Base-by-base conservation (phyloP, 2,113 vertebrate species). In the Apodemus sylvaticus region DNA sequence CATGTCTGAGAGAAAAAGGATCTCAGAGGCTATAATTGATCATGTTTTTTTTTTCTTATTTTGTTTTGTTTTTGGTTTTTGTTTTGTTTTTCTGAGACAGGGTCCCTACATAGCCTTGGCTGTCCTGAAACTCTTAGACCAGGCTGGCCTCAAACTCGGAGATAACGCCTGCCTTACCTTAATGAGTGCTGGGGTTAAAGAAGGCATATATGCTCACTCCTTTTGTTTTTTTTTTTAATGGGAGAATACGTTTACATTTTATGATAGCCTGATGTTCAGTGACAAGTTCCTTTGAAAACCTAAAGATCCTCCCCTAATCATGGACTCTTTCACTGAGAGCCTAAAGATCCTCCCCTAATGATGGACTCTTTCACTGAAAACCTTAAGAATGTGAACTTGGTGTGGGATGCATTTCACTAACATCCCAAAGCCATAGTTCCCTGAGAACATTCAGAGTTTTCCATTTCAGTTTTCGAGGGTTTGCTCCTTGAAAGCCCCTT, bases 391-490 rank as follows among this genome's bases (percentile, higher is more conserved):
- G 29, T 20, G 74, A 42, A 39, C 68, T 87, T 53, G 22, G 42
- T 51, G 82, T 22, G 62, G 78, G 31, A 31, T 3, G 0, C 42
- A 51, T 86, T 85, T 94, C 55, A 68, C 1, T 92, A 70, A 73
- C 34, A 58, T 45, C 24, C 48, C 53, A 76, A 70, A 66, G 58
- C 53, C 4, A 10, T 16, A 19, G 53, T 29, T 39, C n/a, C 87
- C 70, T 11, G 76, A 96, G 76, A 96, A 76, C 87, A 29, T 9
- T 36, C 12, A 88, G 42, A 26, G 62, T 86, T 71, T 92, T 58
- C 86, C 76, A 8, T 96, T 89, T 58, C 5, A 29, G 68, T 95
- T 97, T 91, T 95, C 83, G n/a, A 79, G 51, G 22, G 29, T n/a
- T 1, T 48, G 14, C 36, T 82, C n/a, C n/a, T 66, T 68, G 70